Percentiles rank a stretch among this genome's conserved stretches.
Evolutionary conservation across 1,140 invertebrate genomes (phyloP).

Genomic region (Pseudomyrmex cubaensis): DNA sequence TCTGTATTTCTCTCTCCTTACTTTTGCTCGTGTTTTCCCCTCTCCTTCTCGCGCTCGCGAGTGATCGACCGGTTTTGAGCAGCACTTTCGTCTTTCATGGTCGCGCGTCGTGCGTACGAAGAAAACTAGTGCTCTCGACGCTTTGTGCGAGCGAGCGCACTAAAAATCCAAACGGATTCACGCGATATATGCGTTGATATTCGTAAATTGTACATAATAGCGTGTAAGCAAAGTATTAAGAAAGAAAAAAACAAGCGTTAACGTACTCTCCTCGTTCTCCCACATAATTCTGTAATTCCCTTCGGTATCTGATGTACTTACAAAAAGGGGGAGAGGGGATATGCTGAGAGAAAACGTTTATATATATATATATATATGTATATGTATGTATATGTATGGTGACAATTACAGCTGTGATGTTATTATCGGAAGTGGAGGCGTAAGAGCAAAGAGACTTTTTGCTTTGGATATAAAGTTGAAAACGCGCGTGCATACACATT

Average conservation of each 20-base stretch:
- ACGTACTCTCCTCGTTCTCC: constrained; percentile 21
- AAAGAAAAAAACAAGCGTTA: constrained; percentile 50
- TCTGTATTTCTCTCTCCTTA: constrained; percentile 35
- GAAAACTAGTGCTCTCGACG: constrained; percentile 60
- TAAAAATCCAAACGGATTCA: constrained; percentile 28
- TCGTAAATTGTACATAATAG: constrained; percentile 74
- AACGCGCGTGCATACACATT: background rate
- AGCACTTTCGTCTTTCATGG: constrained; percentile 72
- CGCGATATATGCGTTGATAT: constrained; percentile 56
- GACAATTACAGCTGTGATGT: constrained; percentile 52
- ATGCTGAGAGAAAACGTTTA: constrained; percentile 31
- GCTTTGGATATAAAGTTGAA: background rate
- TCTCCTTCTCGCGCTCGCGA: constrained; percentile 53
- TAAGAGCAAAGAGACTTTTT: constrained; percentile 2
- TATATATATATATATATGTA: constrained; percentile 14
- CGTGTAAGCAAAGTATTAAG: constrained; percentile 69
- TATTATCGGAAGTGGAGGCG: constrained; percentile 44
- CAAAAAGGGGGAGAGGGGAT: constrained; percentile 22
- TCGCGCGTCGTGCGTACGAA: constrained; percentile 56
- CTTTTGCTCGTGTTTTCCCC: constrained; percentile 49
- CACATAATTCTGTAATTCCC: constrained; percentile 65
- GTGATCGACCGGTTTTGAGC: constrained; percentile 71
- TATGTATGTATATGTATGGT: constrained; percentile 7
- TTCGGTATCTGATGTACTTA: constrained; percentile 73
- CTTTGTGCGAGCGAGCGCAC: constrained; percentile 23